A percentile compares a stretch with the other conserved stretches of the same genome.
These are phyloP conservation scores for Turnix velox DNA, from an alignment of 2,113 vertebrate genomes.

Conservation along the genomic window DNA sequence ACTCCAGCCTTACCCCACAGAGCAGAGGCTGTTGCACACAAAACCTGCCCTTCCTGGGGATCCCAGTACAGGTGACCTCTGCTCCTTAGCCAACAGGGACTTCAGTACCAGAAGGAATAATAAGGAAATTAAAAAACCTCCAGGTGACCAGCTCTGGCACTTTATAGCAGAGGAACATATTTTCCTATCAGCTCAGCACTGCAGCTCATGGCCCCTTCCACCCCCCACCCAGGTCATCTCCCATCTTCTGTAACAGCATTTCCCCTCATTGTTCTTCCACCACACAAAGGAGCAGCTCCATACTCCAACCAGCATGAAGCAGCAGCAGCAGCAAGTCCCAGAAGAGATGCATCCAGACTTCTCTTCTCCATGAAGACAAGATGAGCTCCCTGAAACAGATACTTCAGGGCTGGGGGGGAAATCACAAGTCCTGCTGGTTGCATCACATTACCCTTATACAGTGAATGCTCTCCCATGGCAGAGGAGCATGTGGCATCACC, in stretches of 20 bases:
- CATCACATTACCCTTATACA: neutral
- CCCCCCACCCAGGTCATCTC: neutral
- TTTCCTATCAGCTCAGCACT: neutral
- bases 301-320: neutral
- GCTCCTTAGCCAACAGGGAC: neutral
- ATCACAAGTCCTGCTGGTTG: neutral
- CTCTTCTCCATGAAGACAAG: neutral
- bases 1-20: neutral
- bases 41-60: accelerated
- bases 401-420: neutral
- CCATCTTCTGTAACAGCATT: neutral
- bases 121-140: neutral
- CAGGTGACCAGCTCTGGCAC: neutral
- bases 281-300: neutral
- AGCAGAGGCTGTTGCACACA: neutral
- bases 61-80: accelerated
- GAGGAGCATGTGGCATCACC: neutral
- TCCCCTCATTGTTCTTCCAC: too few species aligned
- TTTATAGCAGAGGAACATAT: neutral
- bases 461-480: neutral
- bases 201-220: neutral
- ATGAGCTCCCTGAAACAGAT: neutral
- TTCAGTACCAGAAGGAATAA: neutral
- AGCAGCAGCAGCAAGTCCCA: neutral
- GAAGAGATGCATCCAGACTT: neutral